phyloP scores from a whole-genome alignment of 2,113 vertebrate genomes.

The Thermophis baileyi region DNA sequence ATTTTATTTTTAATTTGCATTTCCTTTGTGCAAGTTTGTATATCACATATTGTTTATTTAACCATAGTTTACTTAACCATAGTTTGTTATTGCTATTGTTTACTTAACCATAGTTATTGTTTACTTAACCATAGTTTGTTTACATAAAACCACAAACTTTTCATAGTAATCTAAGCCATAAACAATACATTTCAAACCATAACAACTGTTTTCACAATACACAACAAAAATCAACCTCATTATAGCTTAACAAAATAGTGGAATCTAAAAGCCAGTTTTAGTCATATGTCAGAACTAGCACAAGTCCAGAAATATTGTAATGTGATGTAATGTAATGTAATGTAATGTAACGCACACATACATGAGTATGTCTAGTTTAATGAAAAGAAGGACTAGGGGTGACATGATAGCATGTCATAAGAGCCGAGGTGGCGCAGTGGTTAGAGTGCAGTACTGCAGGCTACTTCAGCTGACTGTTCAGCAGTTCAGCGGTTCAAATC shows the following conservation, averaged over 20 bases:
- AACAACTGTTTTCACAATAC: background rate
- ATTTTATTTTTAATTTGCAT: background rate
- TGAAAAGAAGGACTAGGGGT: too few relatives aligned
- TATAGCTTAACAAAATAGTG: background rate
- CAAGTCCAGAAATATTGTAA: background rate
- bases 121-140: background rate
- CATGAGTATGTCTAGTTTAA: background rate
- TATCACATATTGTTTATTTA: background rate
- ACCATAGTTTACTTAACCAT: background rate
- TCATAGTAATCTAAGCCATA: background rate
- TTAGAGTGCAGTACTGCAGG: too few relatives aligned
- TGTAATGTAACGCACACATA: background rate
- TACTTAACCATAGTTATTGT: background rate
- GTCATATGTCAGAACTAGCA: background rate
- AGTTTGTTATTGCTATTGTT: background rate
- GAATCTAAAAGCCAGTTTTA: background rate
- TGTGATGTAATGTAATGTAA: background rate
- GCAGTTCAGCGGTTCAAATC: too few relatives aligned
- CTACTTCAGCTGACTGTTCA: too few relatives aligned
- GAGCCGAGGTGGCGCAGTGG: too few relatives aligned
- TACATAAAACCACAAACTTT: background rate
- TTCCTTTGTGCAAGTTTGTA: background rate
- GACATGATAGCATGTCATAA: too few relatives aligned
- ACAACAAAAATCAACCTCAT: background rate
- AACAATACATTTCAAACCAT: background rate